Evolutionary conservation across 2,797 vertebrate genomes (phyloP), one percentile per base, ranked within the genome.

Genomic region (Tolypeutes matacus): DNA sequence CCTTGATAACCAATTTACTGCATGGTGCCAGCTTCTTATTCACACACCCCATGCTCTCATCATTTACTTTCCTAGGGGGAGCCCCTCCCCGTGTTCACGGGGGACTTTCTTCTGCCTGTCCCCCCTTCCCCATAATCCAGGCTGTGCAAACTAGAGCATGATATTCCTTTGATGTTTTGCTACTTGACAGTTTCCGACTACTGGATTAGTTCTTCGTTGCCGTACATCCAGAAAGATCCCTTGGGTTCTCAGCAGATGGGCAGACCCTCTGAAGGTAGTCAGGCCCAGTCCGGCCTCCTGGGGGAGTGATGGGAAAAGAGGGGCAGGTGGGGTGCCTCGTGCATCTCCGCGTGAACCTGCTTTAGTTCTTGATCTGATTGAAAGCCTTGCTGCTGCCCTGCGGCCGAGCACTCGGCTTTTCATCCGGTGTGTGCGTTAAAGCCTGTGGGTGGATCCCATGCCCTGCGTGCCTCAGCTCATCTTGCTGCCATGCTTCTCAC

Each of bases 401-500:
- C 2, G 39, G 58, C 70, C 14, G 7, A 31, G 18, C 14, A 13
- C 69, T 17, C 2, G 0, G 76, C 78, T 76, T n/a, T 51, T 80
- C n/a, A 15, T 58, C 46, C 13, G 65, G 46, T 34, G 1, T 25
- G n/a, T 31, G 27, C 46, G 1, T 70, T 23, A 12, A 8, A 51
- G 17, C n/a, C 34, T 42, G 34, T 13, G 27, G 5, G 39, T 1
- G 36, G 51, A 56, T 20, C 62, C 13, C 7, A 39, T 49, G 17
- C 13, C 42, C 46, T 65, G 3, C 0, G 21, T 29, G 29, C 15
- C 29, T 65, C 29, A 18, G 58, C 58, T 46, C n/a, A 14, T 12
- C 1, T 51, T 0, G 4, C 34, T 11, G 5, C 49, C 0, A 2
- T 3, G 7, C 10, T 58, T 27, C 65, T 31, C 20, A 7, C 49